Base-by-base conservation (phyloP, 2,113 vertebrate genomes). In the Entelurus aequoreus region DNA sequence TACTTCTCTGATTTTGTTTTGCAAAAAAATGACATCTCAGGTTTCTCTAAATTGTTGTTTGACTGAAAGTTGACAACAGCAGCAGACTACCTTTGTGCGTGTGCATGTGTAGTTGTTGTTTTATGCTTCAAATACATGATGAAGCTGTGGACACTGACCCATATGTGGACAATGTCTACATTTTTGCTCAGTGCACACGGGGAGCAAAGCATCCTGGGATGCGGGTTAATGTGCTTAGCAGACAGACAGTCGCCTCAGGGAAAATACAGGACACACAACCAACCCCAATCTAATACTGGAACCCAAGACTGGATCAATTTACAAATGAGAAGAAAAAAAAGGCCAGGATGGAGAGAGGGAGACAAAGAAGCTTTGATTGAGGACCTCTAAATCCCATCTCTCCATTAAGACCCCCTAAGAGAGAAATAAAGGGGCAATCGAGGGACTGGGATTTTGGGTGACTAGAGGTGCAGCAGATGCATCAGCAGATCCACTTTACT, bases 201-300 rank as follows among this genome's bases (percentile, higher is more conserved):
- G 65, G 68, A 65, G 54, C 64, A 36, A 66, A 62, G 61, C 21
- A 59, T 68, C 14, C 59, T 6, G 47, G 48, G 71, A 84, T 80
- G 77, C 78, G 72, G 77, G 84, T 77, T 86, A 87, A 83, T 87
- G 85, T 76, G 68, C 76, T 78, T 80, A 76, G 76, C 81, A 90
- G 89, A 90, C 87, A 84, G 76, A 35, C 66, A 77, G 88, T 78
- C 80, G 84, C 90, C 90, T 83, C 65, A 74, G 83, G 88, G 77
- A 72, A 64, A 74, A 54, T 47, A 63, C 78, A 65, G 62, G 49
- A 60, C 74, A 74, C 75, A 76, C 66, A 62, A 78, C 71, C 68
- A 78, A 76, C 68, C 71, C 75, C 82, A 71, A 61, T 83, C 77
- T 80, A 78, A 83, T 84, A 85, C 79, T 78, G 78, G 78, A 85